These are phyloP conservation scores for Chrosomus eos DNA, from an alignment of 2,797 vertebrate genomes.

Conservation along the genomic window DNA sequence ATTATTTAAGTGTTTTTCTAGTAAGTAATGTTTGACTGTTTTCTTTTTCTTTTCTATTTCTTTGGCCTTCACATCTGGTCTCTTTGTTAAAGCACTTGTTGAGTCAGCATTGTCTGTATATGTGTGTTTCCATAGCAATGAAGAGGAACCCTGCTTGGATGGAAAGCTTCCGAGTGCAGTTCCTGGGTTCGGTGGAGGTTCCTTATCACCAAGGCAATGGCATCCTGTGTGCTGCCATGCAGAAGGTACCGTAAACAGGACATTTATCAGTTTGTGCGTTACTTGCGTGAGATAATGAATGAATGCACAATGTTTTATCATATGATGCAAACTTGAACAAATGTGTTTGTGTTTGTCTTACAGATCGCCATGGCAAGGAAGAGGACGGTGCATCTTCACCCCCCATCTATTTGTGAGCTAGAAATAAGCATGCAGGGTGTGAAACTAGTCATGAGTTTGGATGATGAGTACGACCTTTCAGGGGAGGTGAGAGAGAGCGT, in stretches of 20 bases:
- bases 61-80: conserved; percentile 4
- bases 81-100: neutral
- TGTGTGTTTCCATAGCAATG: conserved; percentile 74
- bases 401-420: conserved; percentile 92
- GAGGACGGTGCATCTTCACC: conserved; percentile 91
- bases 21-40: neutral
- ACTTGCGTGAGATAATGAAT: neutral
- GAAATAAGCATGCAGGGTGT: conserved; percentile 94
- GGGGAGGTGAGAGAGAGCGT: conserved; percentile 76
- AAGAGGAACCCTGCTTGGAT: conserved; percentile 93
- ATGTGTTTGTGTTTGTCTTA: conserved; percentile 33
- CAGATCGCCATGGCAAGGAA: conserved; percentile 94
- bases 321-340: neutral
- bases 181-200: conserved; percentile 96
- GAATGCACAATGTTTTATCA: neutral
- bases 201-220: conserved; percentile 96
- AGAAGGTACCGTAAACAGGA: conserved; percentile 82
- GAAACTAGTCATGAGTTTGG: conserved; percentile 90
- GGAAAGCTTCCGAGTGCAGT: conserved; percentile 92
- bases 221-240: conserved; percentile 96
- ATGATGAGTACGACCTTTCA: conserved; percentile 83
- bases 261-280: neutral
- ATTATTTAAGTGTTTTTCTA: neutral
- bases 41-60: conserved; percentile 1
- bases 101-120: conserved; percentile 17